phyloP scores from a whole-genome alignment of 2,113 vertebrate species.

The Eolophus roseicapilla region DNA sequence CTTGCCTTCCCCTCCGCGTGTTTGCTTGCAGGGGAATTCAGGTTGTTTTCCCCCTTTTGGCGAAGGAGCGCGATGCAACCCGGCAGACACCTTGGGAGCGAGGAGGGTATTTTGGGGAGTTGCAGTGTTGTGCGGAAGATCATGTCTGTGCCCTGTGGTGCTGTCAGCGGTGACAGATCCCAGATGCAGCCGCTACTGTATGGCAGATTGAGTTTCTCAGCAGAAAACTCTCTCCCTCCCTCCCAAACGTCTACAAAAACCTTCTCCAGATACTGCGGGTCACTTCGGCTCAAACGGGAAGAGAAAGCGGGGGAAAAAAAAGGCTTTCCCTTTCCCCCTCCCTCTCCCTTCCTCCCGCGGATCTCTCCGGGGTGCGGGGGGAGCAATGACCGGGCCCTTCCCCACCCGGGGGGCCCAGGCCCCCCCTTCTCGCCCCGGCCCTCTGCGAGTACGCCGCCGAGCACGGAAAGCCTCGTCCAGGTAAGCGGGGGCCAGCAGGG shows the following conservation, averaged over 20 bases:
- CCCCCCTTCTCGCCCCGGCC: background rate
- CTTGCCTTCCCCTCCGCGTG: background rate
- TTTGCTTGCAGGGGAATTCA: background rate
- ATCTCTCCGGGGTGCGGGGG: background rate
- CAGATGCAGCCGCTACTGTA: slow-evolving; percentile 91
- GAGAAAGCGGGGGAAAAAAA: background rate
- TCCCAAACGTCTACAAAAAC: slow-evolving; percentile 82
- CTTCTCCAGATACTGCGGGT: slow-evolving; percentile 77
- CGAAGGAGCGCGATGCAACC: background rate
- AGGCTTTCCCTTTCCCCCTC: background rate
- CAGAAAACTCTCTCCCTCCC: slow-evolving; percentile 75
- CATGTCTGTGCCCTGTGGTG: slow-evolving; percentile 81
- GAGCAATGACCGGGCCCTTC: background rate
- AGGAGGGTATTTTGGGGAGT: slow-evolving; percentile 75
- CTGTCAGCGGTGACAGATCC: slow-evolving; percentile 90
- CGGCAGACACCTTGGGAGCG: slow-evolving; percentile 68
- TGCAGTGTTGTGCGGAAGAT: slow-evolving; percentile 80
- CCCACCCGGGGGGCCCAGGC: background rate
- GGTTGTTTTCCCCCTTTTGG: slow-evolving; percentile 29
- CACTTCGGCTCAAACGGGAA: slow-evolving; percentile 67
- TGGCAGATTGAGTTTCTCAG: slow-evolving; percentile 89
- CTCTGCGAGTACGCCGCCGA: background rate
- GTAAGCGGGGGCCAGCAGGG: background rate
- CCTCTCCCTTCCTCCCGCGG: background rate
- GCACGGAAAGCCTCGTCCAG: background rate